Percentiles rank a stretch among this genome's conserved stretches.
Conservation (phyloP, 2,113 vertebrate genomes). For the Megalops atlanticus region DNA sequence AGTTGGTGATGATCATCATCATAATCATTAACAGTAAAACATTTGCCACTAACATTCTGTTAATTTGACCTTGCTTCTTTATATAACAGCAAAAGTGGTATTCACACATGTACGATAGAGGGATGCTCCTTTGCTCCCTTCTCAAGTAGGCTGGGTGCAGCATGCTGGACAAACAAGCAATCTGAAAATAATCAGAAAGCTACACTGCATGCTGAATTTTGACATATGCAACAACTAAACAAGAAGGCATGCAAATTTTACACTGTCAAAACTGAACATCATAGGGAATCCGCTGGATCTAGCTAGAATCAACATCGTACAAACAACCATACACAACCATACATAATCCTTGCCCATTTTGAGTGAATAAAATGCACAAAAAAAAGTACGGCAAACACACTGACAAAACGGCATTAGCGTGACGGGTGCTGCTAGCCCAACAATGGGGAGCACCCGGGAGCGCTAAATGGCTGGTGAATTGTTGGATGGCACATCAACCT, state of each 20-base stretch:
- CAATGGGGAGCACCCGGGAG: neutral
- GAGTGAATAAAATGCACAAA: neutral
- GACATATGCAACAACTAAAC: too few species aligned
- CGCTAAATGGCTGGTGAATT: conserved; percentile 40
- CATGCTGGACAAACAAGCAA: neutral
- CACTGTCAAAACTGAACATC: neutral
- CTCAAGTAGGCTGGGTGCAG: neutral
- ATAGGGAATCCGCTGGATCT: neutral
- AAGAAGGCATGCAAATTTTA: neutral
- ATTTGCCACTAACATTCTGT: too few species aligned
- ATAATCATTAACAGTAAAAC: too few species aligned
- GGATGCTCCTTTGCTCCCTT: neutral
- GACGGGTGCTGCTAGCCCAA: neutral
- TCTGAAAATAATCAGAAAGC: neutral
- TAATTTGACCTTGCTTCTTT: too few species aligned
- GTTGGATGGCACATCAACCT: conserved; percentile 41
- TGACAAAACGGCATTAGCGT: neutral
- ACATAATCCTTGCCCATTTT: too few species aligned
- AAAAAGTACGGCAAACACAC: neutral
- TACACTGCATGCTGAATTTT: neutral
- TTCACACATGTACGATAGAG: neutral
- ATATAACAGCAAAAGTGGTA: too few species aligned
- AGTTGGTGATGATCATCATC: too few species aligned
- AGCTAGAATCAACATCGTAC: neutral
- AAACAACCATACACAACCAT: too few species aligned